Evolutionary conservation across 92 coral and sea anemone genomes (phyloP), one percentile per base, ranked within the genome.

Genomic region (Porites lobata): DNA sequence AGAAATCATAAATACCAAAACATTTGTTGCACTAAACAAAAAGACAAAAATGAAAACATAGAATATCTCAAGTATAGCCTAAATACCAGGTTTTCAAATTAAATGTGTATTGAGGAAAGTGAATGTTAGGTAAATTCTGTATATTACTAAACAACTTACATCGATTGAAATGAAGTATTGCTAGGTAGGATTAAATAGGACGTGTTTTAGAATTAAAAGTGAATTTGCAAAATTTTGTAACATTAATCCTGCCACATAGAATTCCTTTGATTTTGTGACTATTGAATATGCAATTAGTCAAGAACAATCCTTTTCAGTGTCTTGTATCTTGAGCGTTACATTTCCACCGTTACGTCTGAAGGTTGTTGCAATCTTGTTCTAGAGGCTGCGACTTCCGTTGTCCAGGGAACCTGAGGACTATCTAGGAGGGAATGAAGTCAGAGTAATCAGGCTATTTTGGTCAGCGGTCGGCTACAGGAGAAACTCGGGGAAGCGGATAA

Each of bases 111-210:
- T n/a, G 57, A 71, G 32, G 75, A 56, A 53, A 4, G 0, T 69
- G 21, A 26, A 59, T 32, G 32, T 4, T 18, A 59, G 78, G 8
- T 29, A 56, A 32, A 56, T 38, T 24, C 67, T 70, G 69, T 69
- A 82, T 58, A 70, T 57, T 70, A 63, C 22, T n/a, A 38, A 38
- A 38, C 5, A 52, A 21, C 78, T 71, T 82, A 69, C 26, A 70
- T 72, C 19, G 9, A 82, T 11, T 24, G 78, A 58, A 56, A 13
- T n/a, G 69, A 58, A 69, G 78, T 56, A 58, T 58, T 32, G 58
- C 69, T 70, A 82, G 22, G 12, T 57, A 53, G 66, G 53, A 11
- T 52, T 51, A 18, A 73, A 73, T 22, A 69, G 15, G 2, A 2
- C 32, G 32, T 51, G 38, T n/a, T 4, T 47, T 19, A 79, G 59